Percentiles rank a stretch among this genome's conserved stretches.
Evolutionary conservation across 2,797 vertebrate genomes (phyloP).

Genomic region (Tragopan temminckii): DNA sequence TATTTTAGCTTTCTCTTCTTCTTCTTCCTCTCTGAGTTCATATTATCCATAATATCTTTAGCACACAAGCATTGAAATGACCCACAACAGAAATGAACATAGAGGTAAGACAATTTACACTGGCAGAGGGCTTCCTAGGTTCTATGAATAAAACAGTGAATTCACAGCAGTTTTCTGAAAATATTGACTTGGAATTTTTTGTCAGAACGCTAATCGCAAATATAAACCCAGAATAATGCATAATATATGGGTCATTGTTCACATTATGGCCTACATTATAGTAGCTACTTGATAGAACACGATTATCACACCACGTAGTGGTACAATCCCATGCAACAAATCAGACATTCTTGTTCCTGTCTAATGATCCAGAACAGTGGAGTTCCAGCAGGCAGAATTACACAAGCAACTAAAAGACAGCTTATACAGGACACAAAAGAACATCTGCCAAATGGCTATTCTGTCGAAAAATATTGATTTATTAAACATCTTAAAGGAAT

Average conservation of each 20-base stretch:
- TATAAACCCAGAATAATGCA: background rate
- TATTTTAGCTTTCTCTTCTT: conserved; percentile 17
- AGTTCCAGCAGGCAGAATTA: background rate
- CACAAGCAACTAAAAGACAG: background rate
- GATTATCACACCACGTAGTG: background rate
- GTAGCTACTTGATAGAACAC: background rate
- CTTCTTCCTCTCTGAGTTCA: background rate
- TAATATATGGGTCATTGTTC: background rate
- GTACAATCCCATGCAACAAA: background rate
- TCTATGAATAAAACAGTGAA: background rate
- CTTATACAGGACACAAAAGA: background rate
- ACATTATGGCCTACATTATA: background rate
- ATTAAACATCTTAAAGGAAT: background rate
- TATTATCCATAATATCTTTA: background rate
- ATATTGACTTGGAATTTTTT: background rate
- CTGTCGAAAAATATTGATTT: background rate
- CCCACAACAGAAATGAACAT: background rate
- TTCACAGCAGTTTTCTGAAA: background rate
- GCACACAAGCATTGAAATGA: background rate
- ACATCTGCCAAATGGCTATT: background rate
- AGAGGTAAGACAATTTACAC: background rate
- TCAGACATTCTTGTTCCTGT: background rate
- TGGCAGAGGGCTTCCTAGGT: background rate
- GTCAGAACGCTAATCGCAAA: background rate
- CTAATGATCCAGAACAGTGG: background rate